Conservation (phyloP, 1,140 invertebrate genomes). For the Caerostris darwini region DNA sequence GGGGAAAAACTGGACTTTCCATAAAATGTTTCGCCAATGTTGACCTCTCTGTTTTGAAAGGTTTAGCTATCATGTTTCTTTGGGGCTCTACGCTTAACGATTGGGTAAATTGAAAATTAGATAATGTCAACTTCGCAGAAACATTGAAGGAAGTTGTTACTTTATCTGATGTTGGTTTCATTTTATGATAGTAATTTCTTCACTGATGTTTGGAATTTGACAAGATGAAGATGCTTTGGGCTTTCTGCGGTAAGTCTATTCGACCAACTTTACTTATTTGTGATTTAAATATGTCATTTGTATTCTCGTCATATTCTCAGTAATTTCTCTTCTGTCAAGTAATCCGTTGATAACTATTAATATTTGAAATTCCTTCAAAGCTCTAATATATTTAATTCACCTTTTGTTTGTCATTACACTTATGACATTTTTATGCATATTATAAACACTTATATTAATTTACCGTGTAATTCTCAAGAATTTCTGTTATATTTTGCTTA, state of each 20-base stretch:
- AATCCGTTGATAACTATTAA: no score
- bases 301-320: no score
- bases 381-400: no score
- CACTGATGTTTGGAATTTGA: background rate
- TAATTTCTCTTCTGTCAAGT: no score
- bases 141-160: slow-evolving; percentile 23
- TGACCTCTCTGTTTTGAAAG: background rate
- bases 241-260: background rate
- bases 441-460: no score
- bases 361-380: no score
- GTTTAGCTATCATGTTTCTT: slow-evolving; percentile 8
- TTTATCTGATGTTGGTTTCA: background rate
- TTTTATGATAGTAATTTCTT: background rate
- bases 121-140: slow-evolving; percentile 39
- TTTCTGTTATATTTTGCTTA: no score
- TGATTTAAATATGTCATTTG: no score
- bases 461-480: no score
- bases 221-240: slow-evolving; percentile 36
- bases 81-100: background rate
- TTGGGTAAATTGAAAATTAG: background rate
- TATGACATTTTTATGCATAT: no score
- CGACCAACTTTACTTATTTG: no score
- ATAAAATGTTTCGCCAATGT: background rate
- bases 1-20: slow-evolving; percentile 29
- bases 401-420: no score